Evolutionary conservation across 53 echinoderm and acorn worm genomes (phyloP), one percentile per base, ranked within the genome.

Genomic region (Holothuria leucospilota): DNA sequence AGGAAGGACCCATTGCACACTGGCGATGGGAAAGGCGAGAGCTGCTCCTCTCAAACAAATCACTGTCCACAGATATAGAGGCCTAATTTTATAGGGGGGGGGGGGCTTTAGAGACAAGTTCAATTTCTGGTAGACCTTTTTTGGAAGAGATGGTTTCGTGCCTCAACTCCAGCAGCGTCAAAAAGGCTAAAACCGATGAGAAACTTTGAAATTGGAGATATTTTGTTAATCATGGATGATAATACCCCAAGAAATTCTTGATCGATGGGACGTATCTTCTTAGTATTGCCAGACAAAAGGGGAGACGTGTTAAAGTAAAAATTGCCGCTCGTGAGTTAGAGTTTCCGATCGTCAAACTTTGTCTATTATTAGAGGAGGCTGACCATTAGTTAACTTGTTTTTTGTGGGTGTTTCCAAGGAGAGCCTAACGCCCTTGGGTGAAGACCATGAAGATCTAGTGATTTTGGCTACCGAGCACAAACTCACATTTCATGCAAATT

Each of bases 141-240:
- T 78, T 23, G 58, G 52, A 2, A 1, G 52, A 6, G 52, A 78
- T 23, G 72, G 72, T 34, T 6, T 85, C 29, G 86, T 72, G 58
- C 71, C 86, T 46, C 73, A 84, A 51, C 73, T 90, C 2, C 93
- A 93, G 56, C 84, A 93, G 74, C 75, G 90, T 53, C 87, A 84
- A 71, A 90, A 93, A 90, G 87, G 90, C 28, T 90, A 16, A 38
- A 51, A 39, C 62, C 89, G 10, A 86, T 46, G 18, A 46, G 62
- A 38, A 82, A 92, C 49, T 41, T 89, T 18, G 8, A 88, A 63
- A n/a, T 86, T 67, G 87, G 86, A 20, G 89, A 92, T 27, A 39
- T 92, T 28, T 89, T 92, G 62, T 59, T 92, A 69, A 56, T 92
- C 5, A 82, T 86, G 27, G 85, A 92, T 28, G 70, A 77, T 13